Percentiles rank a stretch among this genome's conserved stretches.
phyloP scores from a whole-genome alignment of 2,888 invertebrate species.

The Drosophila bunnanda region DNA sequence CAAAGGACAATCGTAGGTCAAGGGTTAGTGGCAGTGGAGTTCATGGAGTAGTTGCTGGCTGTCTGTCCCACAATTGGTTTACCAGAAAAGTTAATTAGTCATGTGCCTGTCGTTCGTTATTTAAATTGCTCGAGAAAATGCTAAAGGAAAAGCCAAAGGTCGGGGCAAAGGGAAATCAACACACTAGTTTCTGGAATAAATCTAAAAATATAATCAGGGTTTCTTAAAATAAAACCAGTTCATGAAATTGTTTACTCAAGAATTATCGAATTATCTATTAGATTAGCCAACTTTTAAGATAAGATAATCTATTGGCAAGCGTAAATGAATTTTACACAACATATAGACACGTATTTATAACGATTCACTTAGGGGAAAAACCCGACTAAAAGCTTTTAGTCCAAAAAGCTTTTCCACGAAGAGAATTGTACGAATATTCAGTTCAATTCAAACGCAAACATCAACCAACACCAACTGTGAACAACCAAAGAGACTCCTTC shows the following conservation, averaged over 20 bases:
- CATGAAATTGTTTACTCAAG: too few species aligned
- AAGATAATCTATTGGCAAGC: neutral
- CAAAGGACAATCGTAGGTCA: constrained; percentile 43
- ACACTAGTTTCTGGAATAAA: neutral
- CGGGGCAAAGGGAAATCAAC: neutral
- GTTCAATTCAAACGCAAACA: neutral
- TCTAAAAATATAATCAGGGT: neutral
- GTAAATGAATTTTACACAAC: neutral
- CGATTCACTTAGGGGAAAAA: neutral
- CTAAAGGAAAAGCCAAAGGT: neutral
- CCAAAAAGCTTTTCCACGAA: constrained; percentile 6
- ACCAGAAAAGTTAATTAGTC: constrained; percentile 20
- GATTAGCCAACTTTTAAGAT: too few species aligned
- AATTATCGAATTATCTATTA: too few species aligned
- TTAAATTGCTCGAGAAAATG: constrained; percentile 10
- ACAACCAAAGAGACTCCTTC: neutral
- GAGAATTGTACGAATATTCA: neutral
- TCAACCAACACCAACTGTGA: constrained; percentile 2
- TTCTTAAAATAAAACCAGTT: neutral
- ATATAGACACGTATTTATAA: neutral
- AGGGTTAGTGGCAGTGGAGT: constrained; percentile 19
- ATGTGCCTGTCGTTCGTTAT: constrained; percentile 19
- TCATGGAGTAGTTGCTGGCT: constrained; percentile 12
- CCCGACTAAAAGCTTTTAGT: constrained; percentile 13
- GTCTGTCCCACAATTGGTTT: constrained; percentile 4